phyloP scores from a whole-genome alignment of 2,797 vertebrate genomes.

The Adrianichthys oophorus region DNA sequence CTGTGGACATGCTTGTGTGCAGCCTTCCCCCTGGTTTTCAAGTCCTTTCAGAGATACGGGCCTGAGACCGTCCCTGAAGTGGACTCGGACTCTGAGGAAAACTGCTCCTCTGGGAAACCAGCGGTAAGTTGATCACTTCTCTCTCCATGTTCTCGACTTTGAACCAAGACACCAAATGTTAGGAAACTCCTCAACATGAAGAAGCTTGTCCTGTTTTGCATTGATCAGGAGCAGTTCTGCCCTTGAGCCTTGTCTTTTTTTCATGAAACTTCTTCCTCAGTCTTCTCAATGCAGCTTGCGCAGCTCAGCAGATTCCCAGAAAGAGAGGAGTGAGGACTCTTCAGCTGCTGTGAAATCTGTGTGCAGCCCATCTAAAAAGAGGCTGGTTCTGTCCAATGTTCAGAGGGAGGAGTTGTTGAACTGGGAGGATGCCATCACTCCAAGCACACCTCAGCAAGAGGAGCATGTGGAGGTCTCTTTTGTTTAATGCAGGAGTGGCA shows the following conservation, averaged over 20 bases:
- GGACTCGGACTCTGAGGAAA: constrained; percentile 68
- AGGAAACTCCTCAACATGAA: too few species aligned
- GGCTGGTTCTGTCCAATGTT: constrained; percentile 57
- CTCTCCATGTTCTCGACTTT: too few species aligned
- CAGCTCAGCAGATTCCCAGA: constrained; percentile 11
- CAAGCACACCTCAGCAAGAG: background rate
- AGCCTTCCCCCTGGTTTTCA: constrained; percentile 77
- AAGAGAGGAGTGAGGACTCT: constrained; percentile 9
- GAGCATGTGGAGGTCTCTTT: constrained; percentile 39
- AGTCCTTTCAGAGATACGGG: constrained; percentile 50
- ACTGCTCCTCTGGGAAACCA: constrained; percentile 37
- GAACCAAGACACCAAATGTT: background rate
- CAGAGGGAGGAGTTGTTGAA: constrained; percentile 72
- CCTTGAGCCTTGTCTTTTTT: too few species aligned
- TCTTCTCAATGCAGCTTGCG: too few species aligned
- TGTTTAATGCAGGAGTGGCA: background rate
- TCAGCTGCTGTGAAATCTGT: background rate
- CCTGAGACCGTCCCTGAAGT: constrained; percentile 53
- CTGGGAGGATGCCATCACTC: constrained; percentile 49
- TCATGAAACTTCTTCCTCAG: too few species aligned
- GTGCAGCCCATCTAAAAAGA: constrained; percentile 52
- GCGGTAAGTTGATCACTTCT: constrained; percentile 16
- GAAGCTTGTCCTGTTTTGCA: background rate
- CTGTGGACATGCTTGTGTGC: background rate
- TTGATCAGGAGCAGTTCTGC: too few species aligned